These are phyloP conservation scores for Mellivora capensis DNA, from an alignment of 2,113 vertebrate genomes.

Conservation along the genomic window DNA sequence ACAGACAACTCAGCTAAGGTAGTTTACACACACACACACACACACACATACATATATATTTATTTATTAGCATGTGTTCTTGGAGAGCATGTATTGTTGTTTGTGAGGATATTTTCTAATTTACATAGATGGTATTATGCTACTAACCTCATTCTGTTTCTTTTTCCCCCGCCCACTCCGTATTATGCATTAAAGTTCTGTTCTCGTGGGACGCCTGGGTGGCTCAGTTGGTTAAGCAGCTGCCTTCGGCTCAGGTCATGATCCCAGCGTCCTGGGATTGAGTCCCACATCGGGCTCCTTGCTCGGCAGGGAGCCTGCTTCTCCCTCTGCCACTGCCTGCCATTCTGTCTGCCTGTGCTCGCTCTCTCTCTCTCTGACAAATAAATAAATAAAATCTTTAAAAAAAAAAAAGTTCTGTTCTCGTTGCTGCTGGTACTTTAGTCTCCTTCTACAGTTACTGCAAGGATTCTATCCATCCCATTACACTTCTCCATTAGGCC, in stretches of 20 bases:
- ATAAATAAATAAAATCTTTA: too few species aligned
- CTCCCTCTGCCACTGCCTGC: too few species aligned
- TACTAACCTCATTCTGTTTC: neutral
- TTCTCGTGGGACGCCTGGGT: too few species aligned
- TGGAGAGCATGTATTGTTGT: neutral
- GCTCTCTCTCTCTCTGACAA: too few species aligned
- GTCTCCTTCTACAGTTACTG: neutral
- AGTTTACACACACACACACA: neutral
- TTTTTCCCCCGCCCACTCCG: rapidly evolving
- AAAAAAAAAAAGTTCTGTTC: neutral
- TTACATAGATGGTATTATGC: neutral
- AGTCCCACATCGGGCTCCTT: too few species aligned
- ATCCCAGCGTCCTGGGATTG: too few species aligned
- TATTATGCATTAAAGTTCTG: neutral
- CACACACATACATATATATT: too few species aligned
- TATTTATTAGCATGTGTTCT: neutral
- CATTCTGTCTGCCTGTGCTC: too few species aligned
- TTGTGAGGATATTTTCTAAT: neutral
- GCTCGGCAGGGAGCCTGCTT: too few species aligned
- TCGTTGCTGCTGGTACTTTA: rapidly evolving
- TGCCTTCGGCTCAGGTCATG: too few species aligned
- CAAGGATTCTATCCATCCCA: neutral
- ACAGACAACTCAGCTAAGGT: neutral
- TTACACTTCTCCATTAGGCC: neutral
- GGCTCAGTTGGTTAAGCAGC: too few species aligned